Evolutionary conservation across 2,888 invertebrate genomes (phyloP), one percentile per base, ranked within the genome.

Genomic region (Eupeodes latifasciatus): DNA sequence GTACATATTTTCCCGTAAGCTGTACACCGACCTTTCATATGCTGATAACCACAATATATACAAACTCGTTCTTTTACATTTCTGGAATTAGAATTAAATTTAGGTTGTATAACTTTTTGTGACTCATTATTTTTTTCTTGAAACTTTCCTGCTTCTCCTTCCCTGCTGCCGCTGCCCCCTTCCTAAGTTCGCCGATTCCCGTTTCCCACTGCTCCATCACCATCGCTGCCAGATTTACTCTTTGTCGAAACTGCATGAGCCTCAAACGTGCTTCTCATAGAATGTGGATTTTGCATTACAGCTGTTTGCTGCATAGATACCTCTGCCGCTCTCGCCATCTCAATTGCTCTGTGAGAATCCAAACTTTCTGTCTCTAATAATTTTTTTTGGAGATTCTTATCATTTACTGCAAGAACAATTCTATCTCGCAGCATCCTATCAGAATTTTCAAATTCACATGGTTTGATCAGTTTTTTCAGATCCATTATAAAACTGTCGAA

Each of bases 401-500:
- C 72, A 14, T 49, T 72, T 12, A 83, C 77, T 9, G 88, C 90
- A 40, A 86, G 53, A 1, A 90, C 85, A 66, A 90, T 89, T 67
- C 85, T 53, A 61, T 89, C 89, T 16, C 86, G 69, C 5, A 89
- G 12, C 85, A 90, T 85, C 53, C 84, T 62, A 34, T 80, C 62
- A 40, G 82, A 67, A 44, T 86, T 53, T 2, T 16, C 74, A 75
- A 90, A 90, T 4, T 66, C 76, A 76, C 89, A 89, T 66, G 47
- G 34, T 19, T 76, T 77, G 10, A 89, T 80, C 34, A 89, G 61
- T 75, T 85, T 89, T 74, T 88, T 89, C 14, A 90, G 89, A 69
- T 85, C 71, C 81, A 88, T 89, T 12, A 90, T 49, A 87, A 89
- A 90, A 44, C 75, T 74, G 27, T 89, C 84, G 71, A 91, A 90